Evolutionary conservation across 2,113 vertebrate genomes (phyloP).

Genomic region (Orycteropus afer): DNA sequence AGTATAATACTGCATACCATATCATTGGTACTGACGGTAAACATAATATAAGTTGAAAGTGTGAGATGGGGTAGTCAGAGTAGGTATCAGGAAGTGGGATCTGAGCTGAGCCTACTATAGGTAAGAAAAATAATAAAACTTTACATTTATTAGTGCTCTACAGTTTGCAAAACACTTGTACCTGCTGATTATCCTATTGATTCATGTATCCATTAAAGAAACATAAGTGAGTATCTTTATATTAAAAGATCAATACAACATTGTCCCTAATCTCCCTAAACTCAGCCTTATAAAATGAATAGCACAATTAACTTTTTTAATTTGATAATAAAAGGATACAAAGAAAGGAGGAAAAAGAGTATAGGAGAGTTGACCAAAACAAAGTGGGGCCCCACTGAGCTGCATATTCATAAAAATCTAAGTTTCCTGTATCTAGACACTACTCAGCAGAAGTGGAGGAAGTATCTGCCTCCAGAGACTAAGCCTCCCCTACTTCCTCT

Average conservation of each 20-base stretch:
- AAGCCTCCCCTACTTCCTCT: slow-evolving; percentile 62
- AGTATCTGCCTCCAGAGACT: slow-evolving; percentile 25
- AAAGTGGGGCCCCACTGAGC: neutral
- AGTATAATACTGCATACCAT: slow-evolving; percentile 1
- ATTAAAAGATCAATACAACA: slow-evolving; percentile 34
- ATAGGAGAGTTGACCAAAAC: slow-evolving; percentile 9
- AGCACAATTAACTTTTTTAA: neutral
- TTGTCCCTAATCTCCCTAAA: neutral
- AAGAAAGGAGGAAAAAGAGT: neutral
- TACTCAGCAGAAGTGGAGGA: slow-evolving; percentile 54
- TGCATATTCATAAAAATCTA: slow-evolving; percentile 8
- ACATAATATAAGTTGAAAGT: slow-evolving; percentile 32
- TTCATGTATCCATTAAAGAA: neutral
- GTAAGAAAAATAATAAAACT: slow-evolving; percentile 12
- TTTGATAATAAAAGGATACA: slow-evolving; percentile 46
- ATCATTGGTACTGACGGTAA: neutral
- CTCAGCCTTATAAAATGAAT: neutral
- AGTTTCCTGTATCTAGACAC: slow-evolving; percentile 38
- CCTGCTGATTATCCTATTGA: slow-evolving; percentile 20
- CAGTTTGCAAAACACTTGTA: slow-evolving; percentile 43
- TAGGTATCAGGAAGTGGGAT: neutral
- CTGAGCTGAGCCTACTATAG: slow-evolving; percentile 2
- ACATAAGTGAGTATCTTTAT: neutral
- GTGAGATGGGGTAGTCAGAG: neutral
- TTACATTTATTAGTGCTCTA: neutral